Percentiles rank a stretch among this genome's conserved stretches.
Conservation (phyloP, 2,797 vertebrate species). For the Dallia pectoralis region DNA sequence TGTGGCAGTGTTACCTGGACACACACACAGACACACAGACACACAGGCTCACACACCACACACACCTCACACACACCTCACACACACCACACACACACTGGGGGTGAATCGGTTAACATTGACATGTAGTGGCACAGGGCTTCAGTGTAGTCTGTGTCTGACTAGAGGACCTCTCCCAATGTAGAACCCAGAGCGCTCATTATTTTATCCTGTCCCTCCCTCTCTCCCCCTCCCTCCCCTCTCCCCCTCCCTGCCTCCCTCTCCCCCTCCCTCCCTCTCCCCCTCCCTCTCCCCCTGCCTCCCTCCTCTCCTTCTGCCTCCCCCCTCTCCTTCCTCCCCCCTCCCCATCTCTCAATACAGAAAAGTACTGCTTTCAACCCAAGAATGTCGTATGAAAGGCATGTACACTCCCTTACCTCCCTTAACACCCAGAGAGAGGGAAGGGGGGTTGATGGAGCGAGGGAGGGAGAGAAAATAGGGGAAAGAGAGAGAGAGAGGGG, state of each 20-base stretch:
- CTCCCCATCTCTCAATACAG: slow-evolving; percentile 19
- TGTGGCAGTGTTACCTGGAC: slow-evolving; percentile 42
- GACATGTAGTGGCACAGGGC: slow-evolving; percentile 47
- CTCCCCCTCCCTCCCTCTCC: too few relatives aligned
- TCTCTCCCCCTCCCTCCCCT: too few relatives aligned
- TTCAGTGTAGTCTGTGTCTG: slow-evolving; percentile 28
- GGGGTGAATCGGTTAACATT: slow-evolving; percentile 54
- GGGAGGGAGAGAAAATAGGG: too few relatives aligned
- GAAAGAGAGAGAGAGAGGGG: too few relatives aligned
- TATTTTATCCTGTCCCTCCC: not conserved
- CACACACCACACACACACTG: slow-evolving; percentile 31
- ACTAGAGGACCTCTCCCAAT: slow-evolving; percentile 4
- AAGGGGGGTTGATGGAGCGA: too few relatives aligned
- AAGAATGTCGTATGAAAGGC: slow-evolving; percentile 51
- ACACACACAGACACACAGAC: not conserved
- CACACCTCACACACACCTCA: not conserved
- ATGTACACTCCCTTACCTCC: slow-evolving; percentile 34
- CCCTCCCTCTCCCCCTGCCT: not conserved
- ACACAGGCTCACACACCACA: not conserved
- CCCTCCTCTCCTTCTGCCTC: too few relatives aligned
- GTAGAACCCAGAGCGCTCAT: not conserved
- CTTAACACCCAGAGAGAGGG: slow-evolving; percentile 24
- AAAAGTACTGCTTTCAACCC: slow-evolving; percentile 41
- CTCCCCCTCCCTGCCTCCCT: not conserved
- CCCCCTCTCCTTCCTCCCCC: too few relatives aligned